Conservation (phyloP, 1,140 invertebrate species). For the Bombus sylvicola region DNA sequence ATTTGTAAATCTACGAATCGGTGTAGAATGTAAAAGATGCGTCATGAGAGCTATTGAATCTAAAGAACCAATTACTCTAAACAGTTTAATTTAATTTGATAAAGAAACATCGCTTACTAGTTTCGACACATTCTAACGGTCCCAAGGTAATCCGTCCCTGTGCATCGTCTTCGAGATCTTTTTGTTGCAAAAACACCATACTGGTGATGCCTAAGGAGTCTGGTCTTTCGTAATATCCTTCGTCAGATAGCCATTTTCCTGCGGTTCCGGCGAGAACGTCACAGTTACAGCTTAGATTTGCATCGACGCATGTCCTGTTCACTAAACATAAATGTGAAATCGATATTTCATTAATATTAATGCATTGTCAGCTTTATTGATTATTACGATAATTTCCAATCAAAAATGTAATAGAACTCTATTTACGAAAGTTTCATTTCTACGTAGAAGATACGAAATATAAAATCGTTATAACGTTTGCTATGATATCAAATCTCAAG, state of each 20-base stretch:
- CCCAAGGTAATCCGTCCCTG: slow-evolving; percentile 94
- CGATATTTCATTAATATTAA: neutral
- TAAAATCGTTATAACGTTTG: too few relatives aligned
- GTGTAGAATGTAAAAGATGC: too few relatives aligned
- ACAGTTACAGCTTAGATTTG: slow-evolving; percentile 93
- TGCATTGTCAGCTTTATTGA: neutral
- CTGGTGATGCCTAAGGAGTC: slow-evolving; percentile 93
- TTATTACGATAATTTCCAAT: neutral
- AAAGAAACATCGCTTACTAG: slow-evolving; percentile 86
- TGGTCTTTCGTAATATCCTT: slow-evolving; percentile 91
- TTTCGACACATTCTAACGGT: slow-evolving; percentile 96
- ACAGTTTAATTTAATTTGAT: too few relatives aligned
- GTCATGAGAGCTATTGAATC: too few relatives aligned
- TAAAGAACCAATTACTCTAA: too few relatives aligned
- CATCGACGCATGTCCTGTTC: slow-evolving; percentile 90
- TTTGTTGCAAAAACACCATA: slow-evolving; percentile 94
- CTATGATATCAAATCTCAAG: too few relatives aligned
- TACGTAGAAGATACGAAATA: too few relatives aligned
- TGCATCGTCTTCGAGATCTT: slow-evolving; percentile 90
- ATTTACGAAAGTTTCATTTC: too few relatives aligned
- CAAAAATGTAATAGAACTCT: too few relatives aligned
- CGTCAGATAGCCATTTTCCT: slow-evolving; percentile 93
- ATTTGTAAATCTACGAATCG: too few relatives aligned
- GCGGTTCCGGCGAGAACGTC: slow-evolving; percentile 91
- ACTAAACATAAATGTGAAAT: slow-evolving; percentile 79